phyloP scores from a whole-genome alignment of 2,797 vertebrate genomes.

The Macropus fuliginosus region DNA sequence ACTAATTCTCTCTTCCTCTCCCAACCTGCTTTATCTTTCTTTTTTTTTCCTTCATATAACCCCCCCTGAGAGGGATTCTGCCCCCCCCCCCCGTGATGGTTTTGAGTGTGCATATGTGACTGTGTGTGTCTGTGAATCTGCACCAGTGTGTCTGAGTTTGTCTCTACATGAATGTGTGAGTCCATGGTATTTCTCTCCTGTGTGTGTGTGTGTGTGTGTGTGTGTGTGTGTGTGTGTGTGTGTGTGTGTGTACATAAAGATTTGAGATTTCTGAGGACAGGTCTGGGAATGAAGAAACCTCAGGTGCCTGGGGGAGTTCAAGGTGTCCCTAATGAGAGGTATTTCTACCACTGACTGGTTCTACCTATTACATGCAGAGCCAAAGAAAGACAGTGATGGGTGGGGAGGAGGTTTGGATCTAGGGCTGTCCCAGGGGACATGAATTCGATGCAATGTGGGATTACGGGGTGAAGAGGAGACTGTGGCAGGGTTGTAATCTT shows the following conservation, averaged over 20 bases:
- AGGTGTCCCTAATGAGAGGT: background rate
- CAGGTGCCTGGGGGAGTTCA: background rate
- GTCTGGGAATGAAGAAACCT: background rate
- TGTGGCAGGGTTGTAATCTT: background rate
- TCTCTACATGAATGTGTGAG: background rate
- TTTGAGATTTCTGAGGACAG: background rate
- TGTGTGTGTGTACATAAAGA: background rate
- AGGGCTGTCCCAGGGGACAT: background rate
- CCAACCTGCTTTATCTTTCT: background rate
- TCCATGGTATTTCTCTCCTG: background rate
- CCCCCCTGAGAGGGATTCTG: background rate
- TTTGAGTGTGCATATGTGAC: background rate
- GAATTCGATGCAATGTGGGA: background rate
- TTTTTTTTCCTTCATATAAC: background rate
- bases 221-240: background rate
- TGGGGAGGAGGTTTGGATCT: background rate
- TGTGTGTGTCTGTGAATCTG: background rate
- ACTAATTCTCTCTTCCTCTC: background rate
- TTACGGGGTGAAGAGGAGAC: background rate
- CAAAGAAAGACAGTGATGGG: too few relatives aligned
- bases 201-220: too few relatives aligned
- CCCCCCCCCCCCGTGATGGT: rapidly evolving
- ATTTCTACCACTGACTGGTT: background rate
- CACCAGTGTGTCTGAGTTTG: background rate
- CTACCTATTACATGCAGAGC: background rate